phyloP scores from a whole-genome alignment of 2,113 vertebrate genomes.

The Corydoras maculifer region DNA sequence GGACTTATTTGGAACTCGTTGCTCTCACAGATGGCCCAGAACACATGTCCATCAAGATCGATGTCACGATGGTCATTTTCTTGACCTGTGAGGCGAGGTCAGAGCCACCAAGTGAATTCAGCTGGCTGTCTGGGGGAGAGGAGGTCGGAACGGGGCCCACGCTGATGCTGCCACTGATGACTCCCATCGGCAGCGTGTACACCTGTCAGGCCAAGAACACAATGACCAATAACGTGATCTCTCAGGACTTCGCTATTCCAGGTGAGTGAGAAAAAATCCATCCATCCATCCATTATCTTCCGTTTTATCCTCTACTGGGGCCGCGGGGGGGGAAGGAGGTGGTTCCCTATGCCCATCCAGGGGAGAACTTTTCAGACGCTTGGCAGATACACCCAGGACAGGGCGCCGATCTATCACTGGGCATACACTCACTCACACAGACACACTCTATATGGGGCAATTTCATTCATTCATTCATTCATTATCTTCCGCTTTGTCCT shows the following conservation, averaged over 20 bases:
- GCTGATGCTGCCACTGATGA: conserved; percentile 8
- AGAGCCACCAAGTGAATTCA: conserved; percentile 45
- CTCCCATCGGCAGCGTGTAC: conserved; percentile 37
- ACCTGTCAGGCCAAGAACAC: conserved; percentile 56
- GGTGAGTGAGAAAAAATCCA: conserved; percentile 27
- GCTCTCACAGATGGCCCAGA: conserved; percentile 30
- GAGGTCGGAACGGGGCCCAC: not conserved
- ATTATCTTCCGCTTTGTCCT: too few species aligned
- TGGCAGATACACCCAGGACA: too few species aligned
- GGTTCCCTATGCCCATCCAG: too few species aligned
- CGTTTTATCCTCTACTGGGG: too few species aligned
- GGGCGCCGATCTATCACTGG: too few species aligned
- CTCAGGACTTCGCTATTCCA: not conserved
- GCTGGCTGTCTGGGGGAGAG: conserved; percentile 42
- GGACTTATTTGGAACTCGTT: too few species aligned
- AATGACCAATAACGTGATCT: conserved; percentile 50
- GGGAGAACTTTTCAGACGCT: too few species aligned
- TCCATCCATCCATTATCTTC: too few species aligned
- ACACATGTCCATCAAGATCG: conserved; percentile 14
- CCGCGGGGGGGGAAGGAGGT: too few species aligned
- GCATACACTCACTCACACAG: too few species aligned
- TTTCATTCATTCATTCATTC: too few species aligned
- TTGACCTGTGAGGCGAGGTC: conserved; percentile 42
- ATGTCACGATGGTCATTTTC: not conserved
- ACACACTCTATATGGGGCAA: too few species aligned